Conservation (phyloP, 2,113 vertebrate species). For the Gadus macrocephalus region DNA sequence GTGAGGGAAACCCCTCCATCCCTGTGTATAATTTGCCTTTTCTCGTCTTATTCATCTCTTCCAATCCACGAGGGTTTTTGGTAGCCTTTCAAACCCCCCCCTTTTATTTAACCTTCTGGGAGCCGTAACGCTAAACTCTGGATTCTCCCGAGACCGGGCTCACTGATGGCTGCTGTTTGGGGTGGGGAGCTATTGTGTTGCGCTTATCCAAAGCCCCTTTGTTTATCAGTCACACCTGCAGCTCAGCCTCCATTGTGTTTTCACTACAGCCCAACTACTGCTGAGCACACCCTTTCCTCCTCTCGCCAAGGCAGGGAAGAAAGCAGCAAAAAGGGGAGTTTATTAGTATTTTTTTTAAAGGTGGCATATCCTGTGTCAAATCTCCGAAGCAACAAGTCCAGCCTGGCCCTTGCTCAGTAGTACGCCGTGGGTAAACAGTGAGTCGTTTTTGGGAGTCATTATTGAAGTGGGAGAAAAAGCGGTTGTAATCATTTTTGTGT, state of each 20-base stretch:
- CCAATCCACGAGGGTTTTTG: no score
- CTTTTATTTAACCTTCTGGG: conserved; percentile 9
- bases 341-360: conserved; percentile 20
- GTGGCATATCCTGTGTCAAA: conserved; percentile 43
- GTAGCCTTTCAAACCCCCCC: no score
- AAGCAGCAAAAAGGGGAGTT: conserved; percentile 25
- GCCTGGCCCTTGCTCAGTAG: conserved; percentile 37
- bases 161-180: conserved; percentile 31
- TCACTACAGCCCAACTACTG: conserved; percentile 49
- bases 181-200: conserved; percentile 73
- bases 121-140: conserved; percentile 39
- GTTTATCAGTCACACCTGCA: conserved; percentile 69
- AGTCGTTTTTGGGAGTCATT: conserved; percentile 38
- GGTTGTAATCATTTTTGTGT: conserved; percentile 44
- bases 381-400: conserved; percentile 65
- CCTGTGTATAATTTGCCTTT: no score
- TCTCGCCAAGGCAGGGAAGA: conserved; percentile 44
- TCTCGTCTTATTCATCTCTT: no score
- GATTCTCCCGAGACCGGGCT: conserved; percentile 27
- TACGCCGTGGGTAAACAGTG: conserved; percentile 49
- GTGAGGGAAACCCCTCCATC: no score
- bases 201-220: conserved; percentile 50
- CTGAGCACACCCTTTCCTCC: conserved; percentile 60
- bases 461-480: conserved; percentile 40
- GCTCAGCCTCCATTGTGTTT: conserved; percentile 52